Evolutionary conservation across 2,113 vertebrate species (phyloP).

Genomic region (Chamaea fasciata): DNA sequence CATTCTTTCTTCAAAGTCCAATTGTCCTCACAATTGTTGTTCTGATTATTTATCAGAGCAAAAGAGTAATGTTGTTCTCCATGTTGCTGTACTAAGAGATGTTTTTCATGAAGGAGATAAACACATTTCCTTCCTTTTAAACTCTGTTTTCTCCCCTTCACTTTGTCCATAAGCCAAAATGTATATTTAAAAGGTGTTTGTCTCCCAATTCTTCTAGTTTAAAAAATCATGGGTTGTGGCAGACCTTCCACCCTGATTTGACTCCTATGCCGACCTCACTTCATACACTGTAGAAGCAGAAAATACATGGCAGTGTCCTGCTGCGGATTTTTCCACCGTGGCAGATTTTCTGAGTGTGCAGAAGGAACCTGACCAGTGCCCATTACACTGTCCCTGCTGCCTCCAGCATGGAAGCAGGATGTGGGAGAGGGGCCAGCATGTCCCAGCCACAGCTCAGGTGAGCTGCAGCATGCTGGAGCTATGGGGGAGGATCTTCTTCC

Average conservation of each 20-base stretch:
- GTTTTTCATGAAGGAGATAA: neutral
- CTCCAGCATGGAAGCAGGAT: accelerated
- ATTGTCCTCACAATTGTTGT: constrained; percentile 16
- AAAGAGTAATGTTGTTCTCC: neutral
- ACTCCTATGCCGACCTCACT: neutral
- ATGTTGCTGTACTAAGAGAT: neutral
- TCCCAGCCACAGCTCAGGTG: accelerated
- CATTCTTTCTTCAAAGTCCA: neutral
- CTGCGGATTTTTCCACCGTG: neutral
- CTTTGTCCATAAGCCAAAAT: neutral
- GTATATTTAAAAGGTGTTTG: neutral
- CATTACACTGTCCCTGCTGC: neutral
- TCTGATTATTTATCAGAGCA: neutral
- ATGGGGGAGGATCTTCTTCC: neutral
- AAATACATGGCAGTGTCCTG: neutral
- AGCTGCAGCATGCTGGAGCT: neutral
- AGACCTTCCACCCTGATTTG: neutral
- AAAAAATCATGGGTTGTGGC: neutral
- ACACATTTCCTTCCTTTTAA: neutral
- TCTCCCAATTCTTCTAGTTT: neutral
- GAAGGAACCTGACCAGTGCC: neutral
- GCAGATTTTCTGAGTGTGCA: neutral
- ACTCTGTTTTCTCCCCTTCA: neutral
- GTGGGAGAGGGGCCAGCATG: neutral
- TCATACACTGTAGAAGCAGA: neutral